phyloP scores from a whole-genome alignment of 2,888 invertebrate species.

The Chalcis sispes region DNA sequence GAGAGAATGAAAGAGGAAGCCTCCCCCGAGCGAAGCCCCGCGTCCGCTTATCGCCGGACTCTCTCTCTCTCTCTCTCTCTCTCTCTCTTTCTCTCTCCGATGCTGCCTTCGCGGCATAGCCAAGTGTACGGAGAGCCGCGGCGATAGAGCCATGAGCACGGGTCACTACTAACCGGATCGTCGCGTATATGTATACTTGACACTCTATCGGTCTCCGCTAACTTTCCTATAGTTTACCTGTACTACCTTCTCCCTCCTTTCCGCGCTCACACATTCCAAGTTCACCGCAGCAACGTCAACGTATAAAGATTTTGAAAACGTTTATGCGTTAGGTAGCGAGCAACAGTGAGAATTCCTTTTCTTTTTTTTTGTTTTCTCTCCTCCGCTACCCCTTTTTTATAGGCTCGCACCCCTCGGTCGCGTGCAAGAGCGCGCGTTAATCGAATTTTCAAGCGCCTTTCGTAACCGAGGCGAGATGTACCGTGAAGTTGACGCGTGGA shows the following conservation, averaged over 20 bases:
- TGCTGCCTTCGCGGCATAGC: not conserved
- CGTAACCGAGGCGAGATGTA: not conserved
- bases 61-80: not conserved
- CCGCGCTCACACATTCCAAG: not conserved
- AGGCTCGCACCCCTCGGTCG: too few relatives aligned
- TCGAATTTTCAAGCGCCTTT: not conserved
- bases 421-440: not conserved
- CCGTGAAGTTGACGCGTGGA: not conserved
- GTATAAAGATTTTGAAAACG: too few relatives aligned
- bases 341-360: too few relatives aligned
- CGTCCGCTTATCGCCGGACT: not conserved
- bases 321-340: too few relatives aligned
- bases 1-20: conserved; percentile 68
- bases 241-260: not conserved
- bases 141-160: too few relatives aligned
- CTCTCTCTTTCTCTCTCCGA: not conserved
- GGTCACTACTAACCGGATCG: conserved; percentile 51
- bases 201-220: not conserved
- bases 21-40: conserved; percentile 61
- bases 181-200: conserved; percentile 11
- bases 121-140: too few relatives aligned
- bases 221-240: not conserved
- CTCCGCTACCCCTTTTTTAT: too few relatives aligned
- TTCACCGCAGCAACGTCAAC: not conserved
- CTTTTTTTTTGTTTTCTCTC: too few relatives aligned